Evolutionary conservation across 2,888 invertebrate species (phyloP).

Genomic region (Cerceris rybyensis): DNA sequence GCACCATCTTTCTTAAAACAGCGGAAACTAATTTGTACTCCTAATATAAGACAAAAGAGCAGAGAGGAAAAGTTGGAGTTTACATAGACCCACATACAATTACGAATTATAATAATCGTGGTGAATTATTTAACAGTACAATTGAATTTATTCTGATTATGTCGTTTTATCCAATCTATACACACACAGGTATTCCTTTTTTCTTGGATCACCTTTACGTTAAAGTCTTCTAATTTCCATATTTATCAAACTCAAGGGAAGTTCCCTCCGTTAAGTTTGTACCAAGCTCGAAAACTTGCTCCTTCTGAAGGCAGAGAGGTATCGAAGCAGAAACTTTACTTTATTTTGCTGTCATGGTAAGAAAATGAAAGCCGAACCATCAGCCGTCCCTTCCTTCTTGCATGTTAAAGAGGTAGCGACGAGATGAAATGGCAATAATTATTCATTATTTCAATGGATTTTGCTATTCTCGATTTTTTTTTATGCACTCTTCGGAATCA

Average conservation of each 20-base stretch:
- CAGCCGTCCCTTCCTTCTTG: slow-evolving; percentile 2
- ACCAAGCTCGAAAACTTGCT: slow-evolving; percentile 41
- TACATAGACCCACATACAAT: neutral
- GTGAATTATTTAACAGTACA: slow-evolving; percentile 4
- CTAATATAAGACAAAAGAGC: neutral
- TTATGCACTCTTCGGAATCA: no score
- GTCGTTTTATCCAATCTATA: neutral
- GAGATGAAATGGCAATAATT: neutral
- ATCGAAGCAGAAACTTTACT: slow-evolving; percentile 32
- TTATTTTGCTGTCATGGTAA: slow-evolving; percentile 33
- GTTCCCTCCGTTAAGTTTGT: slow-evolving; percentile 52
- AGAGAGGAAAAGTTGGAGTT: neutral
- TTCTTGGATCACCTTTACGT: slow-evolving; percentile 16
- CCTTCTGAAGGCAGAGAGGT: slow-evolving; percentile 21
- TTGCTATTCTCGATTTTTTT: neutral
- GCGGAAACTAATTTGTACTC: no score
- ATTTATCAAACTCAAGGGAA: slow-evolving; percentile 67
- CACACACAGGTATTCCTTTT: slow-evolving; percentile 28
- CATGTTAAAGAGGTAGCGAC: neutral
- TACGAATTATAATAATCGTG: slow-evolving; percentile 9
- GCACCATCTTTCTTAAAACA: no score
- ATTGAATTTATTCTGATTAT: neutral
- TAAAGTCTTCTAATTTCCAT: slow-evolving; percentile 71
- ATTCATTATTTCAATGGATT: neutral
- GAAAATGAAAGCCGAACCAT: slow-evolving; percentile 46